Evolutionary conservation across 37 sponge, comb jelly and placozoan genomes (phyloP).

Genomic region (Ianthella basta): DNA sequence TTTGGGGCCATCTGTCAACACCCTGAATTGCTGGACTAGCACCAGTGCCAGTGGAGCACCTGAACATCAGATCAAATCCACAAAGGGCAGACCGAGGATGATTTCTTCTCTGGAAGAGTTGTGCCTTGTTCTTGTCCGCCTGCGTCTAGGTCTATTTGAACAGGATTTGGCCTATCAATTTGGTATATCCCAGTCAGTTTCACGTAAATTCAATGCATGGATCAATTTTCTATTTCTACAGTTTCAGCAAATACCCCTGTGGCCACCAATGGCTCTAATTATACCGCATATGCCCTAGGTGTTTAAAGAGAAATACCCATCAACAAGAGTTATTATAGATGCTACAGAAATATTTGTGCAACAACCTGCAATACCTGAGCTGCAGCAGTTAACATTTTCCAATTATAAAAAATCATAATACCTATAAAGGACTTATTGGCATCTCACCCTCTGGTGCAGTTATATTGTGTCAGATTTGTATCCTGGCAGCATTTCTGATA

Average conservation of each 20-base stretch:
- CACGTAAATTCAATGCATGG: slow-evolving; percentile 50
- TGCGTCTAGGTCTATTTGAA: slow-evolving; percentile 38
- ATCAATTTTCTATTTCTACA: slow-evolving; percentile 41
- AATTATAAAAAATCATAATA: slow-evolving; percentile 65
- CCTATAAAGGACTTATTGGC: slow-evolving; percentile 51
- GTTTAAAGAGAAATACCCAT: slow-evolving; percentile 48
- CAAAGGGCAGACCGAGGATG: slow-evolving; percentile 8
- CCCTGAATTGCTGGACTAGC: slow-evolving; percentile 36
- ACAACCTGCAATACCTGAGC: slow-evolving; percentile 38
- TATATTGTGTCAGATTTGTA: slow-evolving; percentile 45
- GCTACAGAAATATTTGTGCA: slow-evolving; percentile 57
- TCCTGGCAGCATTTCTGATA: slow-evolving; percentile 58
- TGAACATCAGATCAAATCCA: slow-evolving; percentile 4
- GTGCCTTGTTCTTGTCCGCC: slow-evolving; percentile 33
- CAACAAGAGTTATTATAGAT: slow-evolving; percentile 42
- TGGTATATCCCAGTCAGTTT: slow-evolving; percentile 35
- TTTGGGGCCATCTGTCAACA: slow-evolving; percentile 39
- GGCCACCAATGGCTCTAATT: slow-evolving; percentile 40
- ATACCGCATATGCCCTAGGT: slow-evolving; percentile 33
- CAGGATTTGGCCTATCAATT: slow-evolving; percentile 47
- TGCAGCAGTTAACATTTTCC: slow-evolving; percentile 54
- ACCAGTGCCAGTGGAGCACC: neutral
- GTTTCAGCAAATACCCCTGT: slow-evolving; percentile 35
- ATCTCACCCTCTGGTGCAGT: slow-evolving; percentile 57
- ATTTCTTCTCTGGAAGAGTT: slow-evolving; percentile 50